Base-by-base conservation (phyloP, 2,797 vertebrate species). In the Protosalanx chinensis region DNA sequence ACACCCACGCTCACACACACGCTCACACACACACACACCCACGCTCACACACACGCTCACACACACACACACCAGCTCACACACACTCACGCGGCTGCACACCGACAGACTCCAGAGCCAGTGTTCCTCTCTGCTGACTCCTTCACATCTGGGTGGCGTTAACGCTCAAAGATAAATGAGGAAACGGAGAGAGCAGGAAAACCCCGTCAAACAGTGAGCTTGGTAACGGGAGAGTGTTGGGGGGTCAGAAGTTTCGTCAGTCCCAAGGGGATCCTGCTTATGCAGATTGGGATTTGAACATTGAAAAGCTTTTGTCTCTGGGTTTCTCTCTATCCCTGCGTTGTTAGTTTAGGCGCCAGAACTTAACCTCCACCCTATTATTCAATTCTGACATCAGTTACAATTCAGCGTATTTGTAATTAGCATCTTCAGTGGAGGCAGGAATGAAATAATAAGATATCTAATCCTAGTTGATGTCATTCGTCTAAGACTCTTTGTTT, bases 131-230 rank as follows among this genome's bases (percentile, higher is more conserved):
- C 71, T 77, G 84, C 83, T 74, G 73, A 81, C 79, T 74, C 76
- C 81, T 64, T 46, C 70, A 88, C 86, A 87, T 89, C 88, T 90
- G 87, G 86, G 72, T 72, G 68, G 66, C 70, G 78, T 89, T 90
- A 88, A 78, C 59, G 20, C 80, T 72, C 65, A 77, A 80, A 86
- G 82, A 90, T 82, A 85, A 86, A 89, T 85, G 81, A 81, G 73
- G 79, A 77, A 73, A 85, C 33, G 75, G 87, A 80, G 75, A 74
- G 71, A 79, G 51, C 63, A 64, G 49, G 30, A 62, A 67, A 84
- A 72, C 61, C 82, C 71, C 71, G 59, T 63, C 37, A 77, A 78
- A 67, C 71, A 72, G 27, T 71, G 30, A 81, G 71, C 63, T 63
- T 60, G 81, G 79, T 75, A 88, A 79, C 78, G 15, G 73, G 81